phyloP scores from a whole-genome alignment of 2,797 vertebrate species.

The Trachops cirrhosus region DNA sequence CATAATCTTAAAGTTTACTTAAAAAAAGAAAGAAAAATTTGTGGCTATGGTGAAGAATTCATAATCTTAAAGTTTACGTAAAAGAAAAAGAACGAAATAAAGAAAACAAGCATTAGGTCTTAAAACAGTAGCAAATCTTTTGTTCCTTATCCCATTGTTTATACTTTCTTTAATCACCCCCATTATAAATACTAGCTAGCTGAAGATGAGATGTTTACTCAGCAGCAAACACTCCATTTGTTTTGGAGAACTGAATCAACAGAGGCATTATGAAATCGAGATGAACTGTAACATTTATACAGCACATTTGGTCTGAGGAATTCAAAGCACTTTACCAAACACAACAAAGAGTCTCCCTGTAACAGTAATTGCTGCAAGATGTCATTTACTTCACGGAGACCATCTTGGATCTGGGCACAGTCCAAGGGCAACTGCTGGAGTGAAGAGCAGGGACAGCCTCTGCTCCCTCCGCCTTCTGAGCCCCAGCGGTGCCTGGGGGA shows the following conservation, averaged over 20 bases:
- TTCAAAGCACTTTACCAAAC: constrained; percentile 41
- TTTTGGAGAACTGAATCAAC: constrained; percentile 56
- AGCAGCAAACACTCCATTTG: constrained; percentile 54
- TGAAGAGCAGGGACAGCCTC: background rate
- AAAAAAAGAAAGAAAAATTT: background rate
- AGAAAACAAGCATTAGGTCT: background rate
- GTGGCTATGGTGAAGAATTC: background rate
- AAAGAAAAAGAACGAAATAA: background rate
- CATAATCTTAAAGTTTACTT: background rate
- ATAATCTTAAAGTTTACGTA: background rate
- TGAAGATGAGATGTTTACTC: constrained; percentile 9
- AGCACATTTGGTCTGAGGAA: constrained; percentile 45
- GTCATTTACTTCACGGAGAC: background rate
- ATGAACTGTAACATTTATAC: constrained; percentile 49
- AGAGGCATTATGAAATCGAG: constrained; percentile 39
- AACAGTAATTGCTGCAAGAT: background rate
- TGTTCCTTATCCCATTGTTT: background rate
- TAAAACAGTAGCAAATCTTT: background rate
- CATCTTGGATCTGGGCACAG: background rate
- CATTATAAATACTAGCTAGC: constrained; percentile 10
- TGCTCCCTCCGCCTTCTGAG: background rate
- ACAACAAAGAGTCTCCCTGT: background rate
- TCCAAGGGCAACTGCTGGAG: background rate
- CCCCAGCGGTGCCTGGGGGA: background rate
- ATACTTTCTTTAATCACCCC: background rate